Percentiles rank a stretch among this genome's conserved stretches.
Evolutionary conservation across 2,797 vertebrate species (phyloP).

Genomic region (Enteromius treurensis): DNA sequence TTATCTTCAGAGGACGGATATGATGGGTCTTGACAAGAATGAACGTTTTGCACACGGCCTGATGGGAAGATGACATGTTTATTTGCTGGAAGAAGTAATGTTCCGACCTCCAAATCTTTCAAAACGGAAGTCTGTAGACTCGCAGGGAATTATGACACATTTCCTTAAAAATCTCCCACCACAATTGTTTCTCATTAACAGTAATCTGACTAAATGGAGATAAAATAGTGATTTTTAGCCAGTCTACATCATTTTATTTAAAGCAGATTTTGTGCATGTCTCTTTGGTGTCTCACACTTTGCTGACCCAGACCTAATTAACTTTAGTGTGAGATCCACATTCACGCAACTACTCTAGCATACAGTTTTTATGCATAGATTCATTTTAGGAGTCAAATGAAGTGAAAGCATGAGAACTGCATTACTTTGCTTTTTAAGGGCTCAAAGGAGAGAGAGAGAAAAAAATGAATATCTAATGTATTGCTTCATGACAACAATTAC

Average conservation of each 20-base stretch:
- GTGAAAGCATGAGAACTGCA: neutral
- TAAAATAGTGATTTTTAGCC: neutral
- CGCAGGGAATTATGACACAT: neutral
- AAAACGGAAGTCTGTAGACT: neutral
- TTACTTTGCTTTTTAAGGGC: neutral
- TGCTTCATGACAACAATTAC: neutral
- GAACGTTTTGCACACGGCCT: constrained; percentile 21
- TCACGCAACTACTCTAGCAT: neutral
- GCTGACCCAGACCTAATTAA: neutral
- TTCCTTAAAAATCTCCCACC: neutral
- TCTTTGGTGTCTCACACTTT: neutral
- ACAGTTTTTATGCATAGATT: neutral
- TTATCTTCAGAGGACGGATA: constrained; percentile 49
- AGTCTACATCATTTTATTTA: neutral
- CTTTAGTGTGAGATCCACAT: neutral
- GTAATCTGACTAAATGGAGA: neutral
- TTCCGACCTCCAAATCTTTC: constrained; percentile 49
- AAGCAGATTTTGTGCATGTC: no score
- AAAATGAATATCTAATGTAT: neutral
- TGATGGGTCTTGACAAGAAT: constrained; percentile 43
- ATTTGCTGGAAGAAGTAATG: constrained; percentile 46
- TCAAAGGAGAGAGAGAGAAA: neutral
- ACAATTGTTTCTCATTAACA: neutral
- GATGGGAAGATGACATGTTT: constrained; percentile 39
- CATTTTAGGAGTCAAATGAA: neutral